Evolutionary conservation across 2,888 invertebrate genomes (phyloP).

Genomic region (Lithophane socia): DNA sequence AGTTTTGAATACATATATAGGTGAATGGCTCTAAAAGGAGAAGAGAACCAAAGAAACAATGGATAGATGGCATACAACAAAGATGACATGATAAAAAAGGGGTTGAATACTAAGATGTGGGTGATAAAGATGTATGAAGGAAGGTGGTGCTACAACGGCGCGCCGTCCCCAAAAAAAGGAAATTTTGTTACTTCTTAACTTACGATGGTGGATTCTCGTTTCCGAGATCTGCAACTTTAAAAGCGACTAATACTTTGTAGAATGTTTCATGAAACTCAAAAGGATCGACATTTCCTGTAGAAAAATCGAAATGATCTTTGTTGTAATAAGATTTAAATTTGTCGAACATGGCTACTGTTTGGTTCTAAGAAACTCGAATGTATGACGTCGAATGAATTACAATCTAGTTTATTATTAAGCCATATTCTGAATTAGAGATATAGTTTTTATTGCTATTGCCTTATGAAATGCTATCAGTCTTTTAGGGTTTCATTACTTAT

Average conservation of each 20-base stretch:
- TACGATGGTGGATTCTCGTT: slow-evolving; percentile 53
- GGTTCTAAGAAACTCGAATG: background rate
- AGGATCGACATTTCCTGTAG: slow-evolving; percentile 74
- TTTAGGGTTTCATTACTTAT: background rate
- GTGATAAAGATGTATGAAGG: too few relatives aligned
- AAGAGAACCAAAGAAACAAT: background rate
- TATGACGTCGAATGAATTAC: background rate
- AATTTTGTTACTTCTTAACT: slow-evolving; percentile 14
- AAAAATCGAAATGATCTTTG: slow-evolving; percentile 74
- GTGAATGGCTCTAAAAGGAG: background rate
- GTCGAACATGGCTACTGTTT: slow-evolving; percentile 60
- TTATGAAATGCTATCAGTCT: background rate
- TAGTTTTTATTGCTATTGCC: slow-evolving; percentile 40
- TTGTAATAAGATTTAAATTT: slow-evolving; percentile 73
- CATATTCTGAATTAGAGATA: slow-evolving; percentile 21
- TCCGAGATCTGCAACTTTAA: slow-evolving; percentile 74
- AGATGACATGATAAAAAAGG: background rate
- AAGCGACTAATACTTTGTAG: slow-evolving; percentile 72
- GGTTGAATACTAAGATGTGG: background rate
- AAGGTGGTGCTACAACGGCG: background rate
- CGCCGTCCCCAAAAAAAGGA: background rate
- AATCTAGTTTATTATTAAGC: slow-evolving; percentile 15
- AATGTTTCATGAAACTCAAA: slow-evolving; percentile 77
- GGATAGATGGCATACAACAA: background rate
- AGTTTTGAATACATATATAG: background rate